Evolutionary conservation across 1,140 invertebrate genomes (phyloP).

Genomic region (Neotoxoptera formosana): DNA sequence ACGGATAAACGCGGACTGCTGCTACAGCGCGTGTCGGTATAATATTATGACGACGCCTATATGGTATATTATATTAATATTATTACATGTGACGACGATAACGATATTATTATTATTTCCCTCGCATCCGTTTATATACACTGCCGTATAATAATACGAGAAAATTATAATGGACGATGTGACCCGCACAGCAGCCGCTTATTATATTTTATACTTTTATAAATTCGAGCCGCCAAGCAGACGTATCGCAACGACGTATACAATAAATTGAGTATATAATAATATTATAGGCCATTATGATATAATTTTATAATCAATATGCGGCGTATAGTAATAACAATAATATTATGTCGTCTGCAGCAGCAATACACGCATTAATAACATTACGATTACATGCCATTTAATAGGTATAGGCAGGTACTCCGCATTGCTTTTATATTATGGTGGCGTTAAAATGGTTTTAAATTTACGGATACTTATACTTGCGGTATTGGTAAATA

Average conservation of each 20-base stretch:
- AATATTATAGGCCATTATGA: not conserved
- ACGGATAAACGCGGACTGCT: not conserved
- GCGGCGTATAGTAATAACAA: not conserved
- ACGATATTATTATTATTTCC: constrained; percentile 7
- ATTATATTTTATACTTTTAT: constrained; percentile 21
- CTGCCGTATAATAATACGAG: not conserved
- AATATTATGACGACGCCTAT: not conserved
- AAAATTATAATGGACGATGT: not conserved
- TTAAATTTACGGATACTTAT: not conserved
- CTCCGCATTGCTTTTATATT: not conserved
- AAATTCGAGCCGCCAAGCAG: not conserved
- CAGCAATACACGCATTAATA: no score
- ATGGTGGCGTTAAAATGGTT: not conserved
- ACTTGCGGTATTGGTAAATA: not conserved
- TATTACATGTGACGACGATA: not conserved
- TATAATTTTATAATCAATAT: not conserved
- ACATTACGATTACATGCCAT: not conserved
- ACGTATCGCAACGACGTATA: not conserved
- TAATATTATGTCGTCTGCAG: not conserved
- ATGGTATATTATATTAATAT: not conserved
- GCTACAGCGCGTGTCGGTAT: not conserved
- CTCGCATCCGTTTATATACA: not conserved
- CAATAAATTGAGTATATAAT: not conserved
- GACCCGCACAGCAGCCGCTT: not conserved
- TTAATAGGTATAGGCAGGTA: not conserved